Conservation (phyloP, 2,888 invertebrate species). For the Ormyrus pomaceus region DNA sequence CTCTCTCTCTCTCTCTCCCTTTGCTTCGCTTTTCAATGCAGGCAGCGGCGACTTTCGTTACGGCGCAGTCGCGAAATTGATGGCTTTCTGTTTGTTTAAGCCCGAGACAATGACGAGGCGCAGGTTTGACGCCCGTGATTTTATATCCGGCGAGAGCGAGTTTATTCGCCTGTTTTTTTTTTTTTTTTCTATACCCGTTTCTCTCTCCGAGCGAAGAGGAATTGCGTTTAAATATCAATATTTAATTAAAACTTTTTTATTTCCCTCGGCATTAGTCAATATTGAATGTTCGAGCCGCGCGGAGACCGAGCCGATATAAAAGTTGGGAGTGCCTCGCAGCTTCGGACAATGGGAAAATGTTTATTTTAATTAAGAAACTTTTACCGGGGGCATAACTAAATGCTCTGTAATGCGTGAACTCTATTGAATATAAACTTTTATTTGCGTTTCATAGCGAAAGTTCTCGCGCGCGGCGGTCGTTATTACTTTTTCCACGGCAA, state of each 20-base stretch:
- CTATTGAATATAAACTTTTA: slow-evolving; percentile 32
- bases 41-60: slow-evolving; percentile 35
- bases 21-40: slow-evolving; percentile 28
- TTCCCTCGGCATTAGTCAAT: slow-evolving; percentile 29
- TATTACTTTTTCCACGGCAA: not conserved
- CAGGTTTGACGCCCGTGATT: slow-evolving; percentile 29
- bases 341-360: slow-evolving; percentile 33
- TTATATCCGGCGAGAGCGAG: not conserved
- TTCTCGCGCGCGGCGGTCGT: not conserved
- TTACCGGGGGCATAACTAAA: not conserved
- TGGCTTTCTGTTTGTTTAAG: slow-evolving; percentile 18
- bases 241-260: slow-evolving; percentile 50
- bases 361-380: slow-evolving; percentile 44
- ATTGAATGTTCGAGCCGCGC: not conserved
- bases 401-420: slow-evolving; percentile 19
- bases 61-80: slow-evolving; percentile 37
- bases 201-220: not conserved
- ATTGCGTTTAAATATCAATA: slow-evolving; percentile 40
- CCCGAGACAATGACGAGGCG: slow-evolving; percentile 17
- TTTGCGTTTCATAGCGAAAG: slow-evolving; percentile 24
- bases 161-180: not conserved
- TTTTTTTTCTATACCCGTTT: not conserved
- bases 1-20: slow-evolving; percentile 41
- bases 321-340: slow-evolving; percentile 8
- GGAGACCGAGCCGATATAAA: slow-evolving; percentile 22